These are phyloP conservation scores for Nasonia vitripennis DNA, from an alignment of 1,140 invertebrate species.

Conservation along the genomic window DNA sequence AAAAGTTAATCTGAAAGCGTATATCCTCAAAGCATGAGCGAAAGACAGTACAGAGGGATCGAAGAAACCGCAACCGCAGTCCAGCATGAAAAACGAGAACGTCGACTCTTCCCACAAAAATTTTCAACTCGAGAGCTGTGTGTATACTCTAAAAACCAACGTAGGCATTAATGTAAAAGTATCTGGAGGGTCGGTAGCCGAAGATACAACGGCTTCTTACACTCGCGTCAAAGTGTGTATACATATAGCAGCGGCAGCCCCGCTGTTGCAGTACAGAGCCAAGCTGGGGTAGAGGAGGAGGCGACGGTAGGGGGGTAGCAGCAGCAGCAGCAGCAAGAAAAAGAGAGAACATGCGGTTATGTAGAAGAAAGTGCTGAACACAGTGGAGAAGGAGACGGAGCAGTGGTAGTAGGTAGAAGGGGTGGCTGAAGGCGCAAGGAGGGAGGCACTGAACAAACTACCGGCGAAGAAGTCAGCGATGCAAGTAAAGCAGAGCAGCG, in stretches of 20 bases:
- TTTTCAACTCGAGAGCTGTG: constrained; percentile 16
- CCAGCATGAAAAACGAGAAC: not conserved
- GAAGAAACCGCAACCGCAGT: not conserved
- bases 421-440: constrained; percentile 31
- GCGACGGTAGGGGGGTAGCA: not conserved
- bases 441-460: constrained; percentile 71
- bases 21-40: not conserved
- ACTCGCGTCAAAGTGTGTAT: constrained; percentile 26
- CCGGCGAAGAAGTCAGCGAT: constrained; percentile 71
- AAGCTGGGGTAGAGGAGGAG: not conserved
- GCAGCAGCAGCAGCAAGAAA: constrained; percentile 42
- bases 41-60: not conserved
- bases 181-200: constrained; percentile 22
- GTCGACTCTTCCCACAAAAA: not conserved
- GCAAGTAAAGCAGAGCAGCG: constrained; percentile 70
- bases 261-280: not conserved
- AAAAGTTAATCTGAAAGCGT: not conserved
- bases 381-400: constrained; percentile 47
- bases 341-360: constrained; percentile 61
- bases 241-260: not conserved
- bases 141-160: constrained; percentile 26
- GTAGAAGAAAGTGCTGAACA: constrained; percentile 55
- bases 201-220: constrained; percentile 36
- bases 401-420: constrained; percentile 31
- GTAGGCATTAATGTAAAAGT: constrained; percentile 45